A percentile compares a stretch with the other conserved stretches of the same genome.
Evolutionary conservation across 2,888 invertebrate genomes (phyloP).

Genomic region (Mythimna vitellina): DNA sequence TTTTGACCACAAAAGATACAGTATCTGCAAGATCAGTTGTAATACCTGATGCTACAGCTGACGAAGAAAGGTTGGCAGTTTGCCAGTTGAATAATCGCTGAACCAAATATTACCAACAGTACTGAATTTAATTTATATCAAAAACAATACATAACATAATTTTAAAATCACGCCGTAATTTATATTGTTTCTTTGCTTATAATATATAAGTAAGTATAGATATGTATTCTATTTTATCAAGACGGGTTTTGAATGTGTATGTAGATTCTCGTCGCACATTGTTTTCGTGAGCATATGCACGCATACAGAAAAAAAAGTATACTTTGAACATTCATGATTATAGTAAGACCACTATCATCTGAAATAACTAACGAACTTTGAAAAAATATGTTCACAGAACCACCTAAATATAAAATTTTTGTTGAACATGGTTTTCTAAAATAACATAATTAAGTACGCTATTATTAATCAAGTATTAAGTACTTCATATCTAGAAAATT

Average conservation of each 20-base stretch:
- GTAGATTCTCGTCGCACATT: too few relatives aligned
- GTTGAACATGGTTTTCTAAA: background rate
- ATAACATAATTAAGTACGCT: background rate
- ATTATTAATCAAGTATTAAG: background rate
- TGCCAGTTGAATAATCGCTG: slow-evolving; percentile 47
- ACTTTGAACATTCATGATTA: too few relatives aligned
- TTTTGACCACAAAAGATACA: slow-evolving; percentile 1
- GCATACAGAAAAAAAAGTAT: too few relatives aligned
- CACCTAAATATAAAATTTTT: background rate
- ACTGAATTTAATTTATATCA: slow-evolving; percentile 22
- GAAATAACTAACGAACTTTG: background rate
- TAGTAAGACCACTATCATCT: background rate
- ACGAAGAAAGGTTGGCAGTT: slow-evolving; percentile 26
- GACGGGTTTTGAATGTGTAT: background rate
- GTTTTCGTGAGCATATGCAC: too few relatives aligned
- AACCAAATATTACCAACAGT: slow-evolving; percentile 15
- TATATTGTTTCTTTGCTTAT: background rate
- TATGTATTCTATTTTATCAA: background rate
- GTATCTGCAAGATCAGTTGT: slow-evolving; percentile 14
- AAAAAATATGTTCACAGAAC: background rate
- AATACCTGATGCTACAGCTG: slow-evolving; percentile 45
- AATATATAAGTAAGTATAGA: background rate
- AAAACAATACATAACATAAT: slow-evolving; percentile 1
- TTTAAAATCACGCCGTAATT: background rate
- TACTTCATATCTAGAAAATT: background rate